A percentile compares a stretch with the other conserved stretches of the same genome.
Conservation (phyloP, 2,888 invertebrate genomes). For the Drosophila subquinaria region DNA sequence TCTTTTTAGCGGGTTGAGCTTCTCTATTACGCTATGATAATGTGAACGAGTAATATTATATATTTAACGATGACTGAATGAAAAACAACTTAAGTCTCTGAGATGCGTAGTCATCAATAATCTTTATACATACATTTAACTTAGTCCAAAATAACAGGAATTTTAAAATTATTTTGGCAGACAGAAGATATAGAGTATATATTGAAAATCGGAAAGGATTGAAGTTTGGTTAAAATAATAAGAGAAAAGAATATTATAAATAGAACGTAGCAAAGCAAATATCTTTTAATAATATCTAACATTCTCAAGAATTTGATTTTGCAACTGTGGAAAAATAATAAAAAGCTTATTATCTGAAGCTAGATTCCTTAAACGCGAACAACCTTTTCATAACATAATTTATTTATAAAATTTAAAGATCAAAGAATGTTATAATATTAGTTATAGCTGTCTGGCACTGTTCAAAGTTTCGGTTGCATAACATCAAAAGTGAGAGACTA, state of each 20-base stretch:
- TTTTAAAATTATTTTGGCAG: neutral
- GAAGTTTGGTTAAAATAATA: no score
- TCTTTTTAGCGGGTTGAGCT: conserved; percentile 3
- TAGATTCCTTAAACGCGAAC: no score
- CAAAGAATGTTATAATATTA: neutral
- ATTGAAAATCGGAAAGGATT: no score
- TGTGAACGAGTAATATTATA: conserved; percentile 7
- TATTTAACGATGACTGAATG: conserved; percentile 8
- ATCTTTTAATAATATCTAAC: no score
- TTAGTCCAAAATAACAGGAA: neutral
- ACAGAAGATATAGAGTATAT: no score
- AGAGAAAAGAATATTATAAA: no score
- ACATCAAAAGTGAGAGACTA: neutral
- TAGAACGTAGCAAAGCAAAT: no score
- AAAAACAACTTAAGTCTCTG: neutral
- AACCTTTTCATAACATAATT: no score
- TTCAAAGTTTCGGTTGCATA: neutral
- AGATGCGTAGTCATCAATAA: neutral
- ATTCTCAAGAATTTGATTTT: no score
- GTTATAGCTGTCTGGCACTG: neutral
- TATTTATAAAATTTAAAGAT: no score
- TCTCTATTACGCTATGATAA: neutral
- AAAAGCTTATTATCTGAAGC: no score
- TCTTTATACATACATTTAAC: neutral
- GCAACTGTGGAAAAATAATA: neutral